Base-by-base conservation (phyloP, 53 echinoderm and acorn worm genomes). In the Astropecten irregularis region DNA sequence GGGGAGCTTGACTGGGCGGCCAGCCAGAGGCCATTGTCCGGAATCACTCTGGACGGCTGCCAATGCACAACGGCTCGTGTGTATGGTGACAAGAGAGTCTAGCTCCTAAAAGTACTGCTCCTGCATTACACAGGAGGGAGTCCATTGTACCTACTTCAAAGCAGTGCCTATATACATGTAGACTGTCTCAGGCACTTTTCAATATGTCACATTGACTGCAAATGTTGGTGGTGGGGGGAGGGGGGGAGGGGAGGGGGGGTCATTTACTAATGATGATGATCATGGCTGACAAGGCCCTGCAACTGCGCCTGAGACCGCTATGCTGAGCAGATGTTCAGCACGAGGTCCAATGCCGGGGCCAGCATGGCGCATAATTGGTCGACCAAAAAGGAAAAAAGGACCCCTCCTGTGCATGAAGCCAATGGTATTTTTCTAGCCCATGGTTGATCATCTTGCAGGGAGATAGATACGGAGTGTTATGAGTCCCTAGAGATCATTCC, bases 271-370 rank as follows among this genome's bases (percentile, higher is more conserved):
- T 65, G 38, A 34, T 38, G 65, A 65, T 37, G 31, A 61, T 61
- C 15, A 15, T 32, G 33, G 28, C 33, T 29, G 61, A 61, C 61
- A 61, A 30, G 25, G 33, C 22, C 54, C n/a, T 21, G 29, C 9
- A 16, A 15, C 65, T n/a, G 30, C 14, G 38, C 9, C 9, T n/a
- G 4, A 20, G n/a, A 19, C 38, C 1, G 38, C 65, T n/a, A 36
- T 20, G 14, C 8, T 58, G 58, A 58, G 58, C 76, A 76, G 76
- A 76, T 76, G 76, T 76, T 76, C 76, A 76, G n/a, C 58, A 58
- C 58, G 22, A 42, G 56, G 57, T 20, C 38, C 8, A 36, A 34
- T 40, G 14, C 49, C 32, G 27, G 16, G 35, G 71, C 56, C 56
- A 73, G 54, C 44, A 4, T 2, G 67, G 25, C 40, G 22, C 67